Conservation (phyloP, 1,140 invertebrate genomes). For the honey bee (Apis mellifera) region DNA sequence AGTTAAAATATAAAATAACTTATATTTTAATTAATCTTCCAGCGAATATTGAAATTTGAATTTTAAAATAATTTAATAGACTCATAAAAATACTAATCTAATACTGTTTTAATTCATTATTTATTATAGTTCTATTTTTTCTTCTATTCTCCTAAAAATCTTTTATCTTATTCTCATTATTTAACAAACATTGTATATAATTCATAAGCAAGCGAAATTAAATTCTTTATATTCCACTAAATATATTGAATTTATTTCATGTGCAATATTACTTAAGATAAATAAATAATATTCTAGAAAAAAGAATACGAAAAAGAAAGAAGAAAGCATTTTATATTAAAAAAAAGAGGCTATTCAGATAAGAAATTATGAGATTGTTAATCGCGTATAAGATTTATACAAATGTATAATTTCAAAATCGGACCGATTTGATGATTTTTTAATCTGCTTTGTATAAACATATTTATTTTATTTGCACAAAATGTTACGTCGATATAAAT, state of each 20-base stretch:
- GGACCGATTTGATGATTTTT: constrained; percentile 33
- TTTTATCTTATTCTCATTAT: too few species aligned
- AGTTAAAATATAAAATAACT: too few species aligned
- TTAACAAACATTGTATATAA: neutral
- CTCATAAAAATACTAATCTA: too few species aligned
- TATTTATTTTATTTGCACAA: neutral
- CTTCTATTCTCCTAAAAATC: neutral
- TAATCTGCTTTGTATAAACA: constrained; percentile 60
- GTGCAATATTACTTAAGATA: too few species aligned
- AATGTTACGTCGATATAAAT: too few species aligned
- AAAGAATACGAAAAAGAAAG: constrained; percentile 11
- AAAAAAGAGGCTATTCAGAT: constrained; percentile 10
- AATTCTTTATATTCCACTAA: neutral
- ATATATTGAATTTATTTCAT: constrained; percentile 8
- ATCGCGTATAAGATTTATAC: constrained; percentile 68
- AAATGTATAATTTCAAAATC: constrained; percentile 74
- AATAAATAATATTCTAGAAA: constrained; percentile 12
- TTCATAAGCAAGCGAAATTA: too few species aligned
- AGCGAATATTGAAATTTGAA: too few species aligned
- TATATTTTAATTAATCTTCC: too few species aligned
- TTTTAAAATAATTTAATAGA: too few species aligned
- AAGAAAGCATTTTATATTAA: constrained; percentile 6
- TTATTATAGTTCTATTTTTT: neutral
- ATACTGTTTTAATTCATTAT: too few species aligned
- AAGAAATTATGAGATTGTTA: constrained; percentile 67